Percentiles rank a stretch among this genome's conserved stretches.
These are phyloP conservation scores for Cichlasoma orientale DNA, from an alignment of 2,797 vertebrate species.

Conservation along the genomic window DNA sequence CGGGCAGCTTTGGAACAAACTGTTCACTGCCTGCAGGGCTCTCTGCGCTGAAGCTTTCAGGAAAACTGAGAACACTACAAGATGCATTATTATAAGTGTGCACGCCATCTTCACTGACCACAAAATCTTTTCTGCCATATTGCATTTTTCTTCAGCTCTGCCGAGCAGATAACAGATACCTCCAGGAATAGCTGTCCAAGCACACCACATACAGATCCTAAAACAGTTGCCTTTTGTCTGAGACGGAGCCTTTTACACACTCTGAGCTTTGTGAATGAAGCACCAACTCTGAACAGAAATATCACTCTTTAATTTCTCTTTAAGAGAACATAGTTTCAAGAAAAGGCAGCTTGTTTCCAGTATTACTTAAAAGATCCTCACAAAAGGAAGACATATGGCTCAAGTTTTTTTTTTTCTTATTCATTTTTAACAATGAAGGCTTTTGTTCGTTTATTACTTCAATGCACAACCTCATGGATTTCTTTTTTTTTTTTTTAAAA, in stretches of 20 bases:
- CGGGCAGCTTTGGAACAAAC: conserved; percentile 55
- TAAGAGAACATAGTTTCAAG: conserved; percentile 39
- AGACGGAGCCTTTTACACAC: conserved; percentile 7
- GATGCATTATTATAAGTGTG: not conserved
- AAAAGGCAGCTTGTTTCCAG: conserved; percentile 63
- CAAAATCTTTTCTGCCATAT: conserved; percentile 8
- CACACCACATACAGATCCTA: not conserved
- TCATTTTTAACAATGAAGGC: conserved; percentile 44
- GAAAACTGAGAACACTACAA: conserved; percentile 13
- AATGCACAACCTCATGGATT: not conserved
- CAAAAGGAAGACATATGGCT: conserved; percentile 53
- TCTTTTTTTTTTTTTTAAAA: not conserved
- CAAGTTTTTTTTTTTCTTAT: conserved; percentile 26
- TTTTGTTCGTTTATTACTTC: conserved; percentile 26
- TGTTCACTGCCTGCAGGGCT: conserved; percentile 53
- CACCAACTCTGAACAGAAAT: conserved; percentile 30
- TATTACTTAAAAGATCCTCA: conserved; percentile 44
- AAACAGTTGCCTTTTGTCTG: not conserved
- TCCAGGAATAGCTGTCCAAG: conserved; percentile 2
- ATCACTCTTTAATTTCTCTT: conserved; percentile 67
- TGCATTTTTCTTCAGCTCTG: conserved; percentile 28
- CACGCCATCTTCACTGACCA: not conserved
- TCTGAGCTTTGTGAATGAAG: conserved; percentile 8
- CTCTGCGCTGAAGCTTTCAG: conserved; percentile 17
- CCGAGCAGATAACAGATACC: conserved; percentile 26